Conservation (phyloP, 53 echinoderm and acorn worm genomes). For the Patiria pectinifera region DNA sequence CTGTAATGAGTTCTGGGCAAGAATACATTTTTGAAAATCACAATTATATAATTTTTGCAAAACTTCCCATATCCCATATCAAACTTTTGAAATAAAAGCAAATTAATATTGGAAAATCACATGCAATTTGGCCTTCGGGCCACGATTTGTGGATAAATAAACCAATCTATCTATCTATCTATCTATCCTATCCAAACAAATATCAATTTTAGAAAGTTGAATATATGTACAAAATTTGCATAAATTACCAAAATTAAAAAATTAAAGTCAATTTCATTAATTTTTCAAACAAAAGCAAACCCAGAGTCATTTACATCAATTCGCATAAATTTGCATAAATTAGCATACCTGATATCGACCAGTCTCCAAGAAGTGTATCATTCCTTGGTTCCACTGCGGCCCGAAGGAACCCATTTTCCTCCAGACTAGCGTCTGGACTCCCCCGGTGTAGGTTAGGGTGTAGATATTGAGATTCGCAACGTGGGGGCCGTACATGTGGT, state of each 20-base stretch:
- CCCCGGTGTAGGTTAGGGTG: slow-evolving; percentile 31
- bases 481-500: slow-evolving; percentile 80
- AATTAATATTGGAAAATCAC: too few species aligned
- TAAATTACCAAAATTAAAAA: background rate
- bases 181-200: too few species aligned
- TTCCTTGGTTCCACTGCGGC: slow-evolving; percentile 72
- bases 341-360: slow-evolving; percentile 57
- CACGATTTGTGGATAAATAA: too few species aligned
- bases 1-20: too few species aligned
- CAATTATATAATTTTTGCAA: too few species aligned
- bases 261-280: background rate
- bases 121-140: too few species aligned
- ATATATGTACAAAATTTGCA: background rate
- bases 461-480: slow-evolving; percentile 61
- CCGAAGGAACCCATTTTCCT: slow-evolving; percentile 62
- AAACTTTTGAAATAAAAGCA: too few species aligned
- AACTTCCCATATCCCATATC: too few species aligned
- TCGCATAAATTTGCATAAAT: slow-evolving; percentile 12
- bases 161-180: too few species aligned
- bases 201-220: too few species aligned
- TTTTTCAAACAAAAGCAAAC: background rate
- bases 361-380: slow-evolving; percentile 65
- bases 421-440: slow-evolving; percentile 61
- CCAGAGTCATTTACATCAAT: background rate
- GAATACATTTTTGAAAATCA: too few species aligned